Evolutionary conservation across 2,797 vertebrate genomes (phyloP), one percentile per base, ranked within the genome.

Genomic region (Ceryle rudis): DNA sequence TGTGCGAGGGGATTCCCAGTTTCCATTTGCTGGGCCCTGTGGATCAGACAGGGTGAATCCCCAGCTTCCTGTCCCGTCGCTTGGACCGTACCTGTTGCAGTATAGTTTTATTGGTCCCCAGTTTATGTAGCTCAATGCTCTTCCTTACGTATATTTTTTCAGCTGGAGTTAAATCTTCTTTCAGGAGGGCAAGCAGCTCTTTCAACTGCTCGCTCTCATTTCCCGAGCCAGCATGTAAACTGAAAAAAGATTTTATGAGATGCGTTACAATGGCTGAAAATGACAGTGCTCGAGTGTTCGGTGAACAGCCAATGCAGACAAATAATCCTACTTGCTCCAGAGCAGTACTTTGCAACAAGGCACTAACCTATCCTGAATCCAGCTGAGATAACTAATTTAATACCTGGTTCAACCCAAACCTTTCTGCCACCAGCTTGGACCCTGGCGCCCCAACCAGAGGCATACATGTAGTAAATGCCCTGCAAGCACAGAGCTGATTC

Each of bases 41-140:
- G 47, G 71, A 9, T 35, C 44, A 35, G 8, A 18, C 35, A 20
- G 0, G 46, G 52, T 0, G 0, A 88, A 72, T 21, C 28, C 39
- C n/a, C 29, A 4, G 41, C 19, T 75, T 35, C 44, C 78, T 46
- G 17, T 47, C 55, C 46, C 33, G 8, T 13, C 21, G 22, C 31
- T 65, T 44, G 6, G 89, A 57, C 51, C 20, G 55, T 97, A 98
- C 98, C 98, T 98, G 97, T 75, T 96, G 96, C 64, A 98, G 89
- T 47, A 98, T 64, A 6, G 91, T 89, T 95, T 97, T 98, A 51
- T 98, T 98, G 91, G 98, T 98, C 28, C 98, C 98, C 94, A 98
- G 95, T 58, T 98, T 98, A 69, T 98, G 98, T 44, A 97, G 98
- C 81, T 98, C 98, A n/a, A 98, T 98, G 29, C 98, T 98, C 90